A percentile compares a stretch with the other conserved stretches of the same genome.
phyloP scores from a whole-genome alignment of 2,888 invertebrate species.

The Meloe dianella region DNA sequence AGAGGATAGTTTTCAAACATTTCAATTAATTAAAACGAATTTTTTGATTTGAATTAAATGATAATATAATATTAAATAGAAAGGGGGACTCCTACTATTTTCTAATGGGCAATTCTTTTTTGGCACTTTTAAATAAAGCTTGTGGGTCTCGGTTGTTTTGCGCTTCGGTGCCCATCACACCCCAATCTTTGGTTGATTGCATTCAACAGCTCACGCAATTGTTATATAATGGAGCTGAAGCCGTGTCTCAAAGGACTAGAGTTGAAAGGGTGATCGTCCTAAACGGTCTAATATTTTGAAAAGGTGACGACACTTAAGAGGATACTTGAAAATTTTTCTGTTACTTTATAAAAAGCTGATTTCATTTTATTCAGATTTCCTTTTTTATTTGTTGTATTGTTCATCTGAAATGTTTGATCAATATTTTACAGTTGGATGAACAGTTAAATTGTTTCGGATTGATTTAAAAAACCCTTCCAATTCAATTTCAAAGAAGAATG shows the following conservation, averaged over 20 bases:
- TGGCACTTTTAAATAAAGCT: constrained; percentile 34
- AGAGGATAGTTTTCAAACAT: constrained; percentile 16
- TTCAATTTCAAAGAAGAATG: constrained; percentile 4
- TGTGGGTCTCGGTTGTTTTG: constrained; percentile 48
- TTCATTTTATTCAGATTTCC: constrained; percentile 46
- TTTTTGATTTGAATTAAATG: neutral
- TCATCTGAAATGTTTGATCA: constrained; percentile 47
- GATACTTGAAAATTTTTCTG: constrained; percentile 46
- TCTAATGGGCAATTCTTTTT: neutral
- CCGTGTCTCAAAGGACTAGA: constrained; percentile 38
- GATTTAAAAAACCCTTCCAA: constrained; percentile 12
- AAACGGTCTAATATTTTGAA: constrained; percentile 49
- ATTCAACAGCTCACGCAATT: constrained; percentile 55
- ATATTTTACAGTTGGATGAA: constrained; percentile 39
- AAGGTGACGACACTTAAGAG: constrained; percentile 55
- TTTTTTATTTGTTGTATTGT: constrained; percentile 35
- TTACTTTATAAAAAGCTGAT: constrained; percentile 43
- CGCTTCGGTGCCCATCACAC: constrained; percentile 46
- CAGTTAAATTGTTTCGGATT: constrained; percentile 43
- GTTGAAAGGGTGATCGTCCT: constrained; percentile 56
- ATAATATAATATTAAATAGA: neutral
- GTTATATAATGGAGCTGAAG: constrained; percentile 56
- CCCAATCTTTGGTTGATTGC: constrained; percentile 47
- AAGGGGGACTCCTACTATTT: neutral
- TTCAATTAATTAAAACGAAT: constrained; percentile 10